These are phyloP conservation scores for Bursaphelenchus okinawaensis DNA, from an alignment of 2,888 invertebrate genomes.

Conservation along the genomic window DNA sequence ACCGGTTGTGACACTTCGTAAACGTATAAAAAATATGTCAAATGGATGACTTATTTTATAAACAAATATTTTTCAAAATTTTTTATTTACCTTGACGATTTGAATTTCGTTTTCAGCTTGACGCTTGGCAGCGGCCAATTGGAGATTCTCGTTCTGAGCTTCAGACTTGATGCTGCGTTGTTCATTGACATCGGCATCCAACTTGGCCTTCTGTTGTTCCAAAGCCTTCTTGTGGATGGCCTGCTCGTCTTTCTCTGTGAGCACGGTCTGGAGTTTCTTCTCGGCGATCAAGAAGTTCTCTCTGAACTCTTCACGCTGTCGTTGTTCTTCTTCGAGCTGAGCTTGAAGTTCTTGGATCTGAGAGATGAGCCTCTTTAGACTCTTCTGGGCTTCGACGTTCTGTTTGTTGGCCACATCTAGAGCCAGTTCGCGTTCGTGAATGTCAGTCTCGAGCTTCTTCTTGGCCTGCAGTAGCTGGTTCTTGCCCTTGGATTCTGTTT, in stretches of 20 bases:
- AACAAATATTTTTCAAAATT: no score
- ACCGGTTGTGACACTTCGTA: no score
- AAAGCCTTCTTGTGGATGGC: constrained; percentile 64
- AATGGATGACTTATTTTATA: no score
- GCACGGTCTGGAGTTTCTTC: constrained; percentile 48
- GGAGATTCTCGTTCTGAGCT: constrained; percentile 84
- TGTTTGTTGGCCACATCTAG: constrained; percentile 92
- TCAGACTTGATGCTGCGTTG: constrained; percentile 96
- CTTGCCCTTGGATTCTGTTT: constrained; percentile 98
- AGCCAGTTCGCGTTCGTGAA: constrained; percentile 96
- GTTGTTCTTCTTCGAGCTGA: constrained; percentile 82
- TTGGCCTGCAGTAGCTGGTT: constrained; percentile 98
- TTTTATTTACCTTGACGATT: constrained; percentile 39
- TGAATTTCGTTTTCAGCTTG: constrained; percentile 54
- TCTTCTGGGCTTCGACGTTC: constrained; percentile 71
- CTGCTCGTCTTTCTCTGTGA: constrained; percentile 48
- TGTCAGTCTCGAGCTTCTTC: constrained; percentile 98
- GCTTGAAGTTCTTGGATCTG: constrained; percentile 70
- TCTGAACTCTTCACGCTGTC: constrained; percentile 87
- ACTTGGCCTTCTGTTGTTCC: constrained; percentile 60
- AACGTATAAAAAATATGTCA: no score
- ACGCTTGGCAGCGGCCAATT: constrained; percentile 82
- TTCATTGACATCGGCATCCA: constrained; percentile 88
- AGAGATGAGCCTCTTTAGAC: constrained; percentile 39
- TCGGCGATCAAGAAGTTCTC: constrained; percentile 54